Conservation (phyloP, 2,113 vertebrate genomes). For the Ochotona curzoniae region DNA sequence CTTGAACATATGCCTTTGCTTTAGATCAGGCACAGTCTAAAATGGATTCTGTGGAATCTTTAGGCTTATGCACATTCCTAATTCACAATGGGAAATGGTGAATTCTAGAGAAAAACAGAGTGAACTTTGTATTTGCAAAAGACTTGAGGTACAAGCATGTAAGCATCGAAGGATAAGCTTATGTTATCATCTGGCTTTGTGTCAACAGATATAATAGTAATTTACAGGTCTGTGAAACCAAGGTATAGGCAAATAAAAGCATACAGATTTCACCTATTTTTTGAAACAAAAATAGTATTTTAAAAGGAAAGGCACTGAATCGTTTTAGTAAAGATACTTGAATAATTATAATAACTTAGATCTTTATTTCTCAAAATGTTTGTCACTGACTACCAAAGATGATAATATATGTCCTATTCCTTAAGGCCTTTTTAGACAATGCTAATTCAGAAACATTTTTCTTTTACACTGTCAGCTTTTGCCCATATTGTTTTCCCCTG, state of each 20-base stretch:
- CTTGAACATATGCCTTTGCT: conserved; percentile 67
- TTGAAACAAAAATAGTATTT: conserved; percentile 37
- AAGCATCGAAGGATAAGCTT: background rate
- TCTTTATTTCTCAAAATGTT: conserved; percentile 57
- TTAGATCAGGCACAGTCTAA: conserved; percentile 34
- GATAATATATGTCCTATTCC: conserved; percentile 33
- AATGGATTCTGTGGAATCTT: conserved; percentile 8
- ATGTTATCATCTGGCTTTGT: background rate
- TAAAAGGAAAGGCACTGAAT: background rate
- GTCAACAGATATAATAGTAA: background rate
- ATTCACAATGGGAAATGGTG: conserved; percentile 49
- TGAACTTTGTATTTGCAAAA: background rate
- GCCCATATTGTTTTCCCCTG: background rate
- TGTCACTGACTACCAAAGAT: conserved; percentile 43
- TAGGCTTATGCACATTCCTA: background rate
- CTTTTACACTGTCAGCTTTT: conserved; percentile 44
- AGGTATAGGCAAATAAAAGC: background rate
- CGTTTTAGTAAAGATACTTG: background rate
- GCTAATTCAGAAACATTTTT: conserved; percentile 55
- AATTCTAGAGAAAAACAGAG: background rate
- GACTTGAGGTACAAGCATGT: background rate
- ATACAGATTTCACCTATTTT: background rate
- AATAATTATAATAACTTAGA: background rate
- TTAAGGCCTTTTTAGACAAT: background rate
- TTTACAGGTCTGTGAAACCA: background rate